Evolutionary conservation across 1,140 invertebrate genomes (phyloP).

Genomic region (Pachyrhynchus sulphureomaculatus): DNA sequence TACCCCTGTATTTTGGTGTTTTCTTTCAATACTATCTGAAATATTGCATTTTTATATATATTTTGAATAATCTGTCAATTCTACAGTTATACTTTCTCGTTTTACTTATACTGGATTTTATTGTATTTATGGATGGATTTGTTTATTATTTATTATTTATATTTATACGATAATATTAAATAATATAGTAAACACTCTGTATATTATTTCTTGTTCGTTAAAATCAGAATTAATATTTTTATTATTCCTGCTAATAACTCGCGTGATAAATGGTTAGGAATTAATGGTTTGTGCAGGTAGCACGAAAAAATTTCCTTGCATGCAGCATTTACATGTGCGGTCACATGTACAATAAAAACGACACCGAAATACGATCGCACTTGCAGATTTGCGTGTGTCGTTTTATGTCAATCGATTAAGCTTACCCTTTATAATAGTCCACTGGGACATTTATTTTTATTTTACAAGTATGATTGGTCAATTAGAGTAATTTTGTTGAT

Average conservation of each 20-base stretch:
- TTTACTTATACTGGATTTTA: too few relatives aligned
- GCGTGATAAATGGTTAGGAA: neutral
- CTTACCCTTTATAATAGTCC: neutral
- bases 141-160: conserved; percentile 26
- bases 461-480: neutral
- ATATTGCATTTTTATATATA: too few relatives aligned
- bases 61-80: too few relatives aligned
- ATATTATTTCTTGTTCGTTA: too few relatives aligned
- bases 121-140: too few relatives aligned
- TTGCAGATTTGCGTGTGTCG: conserved; percentile 2
- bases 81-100: too few relatives aligned
- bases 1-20: too few relatives aligned
- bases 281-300: conserved; percentile 1
- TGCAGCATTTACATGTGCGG: neutral
- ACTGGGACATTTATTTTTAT: neutral
- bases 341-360: neutral
- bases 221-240: too few relatives aligned
- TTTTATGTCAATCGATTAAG: conserved; percentile 1
- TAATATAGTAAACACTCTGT: neutral
- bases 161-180: conserved; percentile 21
- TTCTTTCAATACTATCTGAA: too few relatives aligned
- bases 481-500: too few relatives aligned
- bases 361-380: conserved; percentile 1
- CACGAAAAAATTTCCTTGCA: neutral
- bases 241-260: neutral